These are phyloP conservation scores for Acanthurus tractus DNA, from an alignment of 2,797 vertebrate species.

Conservation along the genomic window DNA sequence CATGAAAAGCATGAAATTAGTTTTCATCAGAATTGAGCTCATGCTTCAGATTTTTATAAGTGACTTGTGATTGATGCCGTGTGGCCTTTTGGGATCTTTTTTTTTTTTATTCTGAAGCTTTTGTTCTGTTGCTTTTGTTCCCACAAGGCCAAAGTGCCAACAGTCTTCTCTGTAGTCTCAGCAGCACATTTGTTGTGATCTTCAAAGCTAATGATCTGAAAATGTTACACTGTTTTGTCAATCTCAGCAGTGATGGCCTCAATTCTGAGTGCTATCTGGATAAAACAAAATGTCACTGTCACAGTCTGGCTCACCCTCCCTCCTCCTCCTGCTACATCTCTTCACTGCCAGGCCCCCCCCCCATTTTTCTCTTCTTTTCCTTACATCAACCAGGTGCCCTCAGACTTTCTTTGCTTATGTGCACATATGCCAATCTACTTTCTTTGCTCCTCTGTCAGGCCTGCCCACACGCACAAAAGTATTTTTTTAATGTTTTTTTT, in stretches of 20 bases:
- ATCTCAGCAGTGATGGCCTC: constrained; percentile 1
- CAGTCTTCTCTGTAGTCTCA: constrained; percentile 16
- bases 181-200: constrained; percentile 25
- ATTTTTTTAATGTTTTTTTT: no score
- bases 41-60: constrained; percentile 19
- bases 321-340: no score
- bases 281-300: constrained; percentile 4
- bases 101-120: background rate
- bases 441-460: no score
- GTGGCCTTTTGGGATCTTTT: constrained; percentile 23
- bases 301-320: no score
- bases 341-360: no score
- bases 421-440: no score
- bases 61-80: constrained; percentile 7
- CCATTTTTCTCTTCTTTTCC: no score
- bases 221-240: constrained; percentile 11
- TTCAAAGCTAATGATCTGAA: constrained; percentile 18
- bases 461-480: no score
- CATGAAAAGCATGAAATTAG: constrained; percentile 15
- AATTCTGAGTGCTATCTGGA: background rate
- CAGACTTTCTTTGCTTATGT: no score
- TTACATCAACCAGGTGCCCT: no score
- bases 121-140: constrained; percentile 2
- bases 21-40: background rate
- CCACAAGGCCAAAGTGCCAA: background rate